phyloP scores from a whole-genome alignment of 2,888 invertebrate genomes.

The Seladonia tumulorum region DNA sequence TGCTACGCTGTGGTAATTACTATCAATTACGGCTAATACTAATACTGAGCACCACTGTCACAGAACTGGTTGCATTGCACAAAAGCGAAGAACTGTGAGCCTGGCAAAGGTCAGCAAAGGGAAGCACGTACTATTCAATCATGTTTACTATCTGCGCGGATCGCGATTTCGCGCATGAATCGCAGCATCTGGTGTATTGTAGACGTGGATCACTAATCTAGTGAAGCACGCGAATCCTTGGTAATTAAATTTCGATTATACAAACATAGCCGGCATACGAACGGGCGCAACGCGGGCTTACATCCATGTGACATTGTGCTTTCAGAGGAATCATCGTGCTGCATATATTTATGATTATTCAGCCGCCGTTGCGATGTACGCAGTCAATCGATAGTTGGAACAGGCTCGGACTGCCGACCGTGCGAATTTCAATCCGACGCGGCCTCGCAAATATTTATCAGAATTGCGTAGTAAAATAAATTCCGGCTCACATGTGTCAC shows the following conservation, averaged over 20 bases:
- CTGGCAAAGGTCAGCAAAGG: neutral
- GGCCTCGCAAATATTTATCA: slow-evolving; percentile 51
- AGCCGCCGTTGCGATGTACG: neutral
- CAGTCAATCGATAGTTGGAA: slow-evolving; percentile 16
- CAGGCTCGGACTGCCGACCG: slow-evolving; percentile 13
- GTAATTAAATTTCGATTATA: slow-evolving; percentile 48
- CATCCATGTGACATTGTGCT: neutral
- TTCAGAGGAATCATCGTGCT: slow-evolving; percentile 26
- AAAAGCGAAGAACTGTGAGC: neutral
- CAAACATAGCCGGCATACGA: neutral
- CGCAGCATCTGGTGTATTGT: neutral
- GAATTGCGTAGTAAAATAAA: slow-evolving; percentile 35
- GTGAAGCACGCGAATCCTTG: neutral
- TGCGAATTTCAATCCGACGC: slow-evolving; percentile 27
- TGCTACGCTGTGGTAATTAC: too few species aligned
- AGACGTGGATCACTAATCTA: slow-evolving; percentile 26
- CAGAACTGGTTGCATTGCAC: neutral
- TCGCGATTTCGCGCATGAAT: slow-evolving; percentile 1
- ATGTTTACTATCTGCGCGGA: neutral
- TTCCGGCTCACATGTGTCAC: slow-evolving; percentile 28
- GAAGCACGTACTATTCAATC: neutral
- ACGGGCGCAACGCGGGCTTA: neutral
- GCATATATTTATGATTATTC: slow-evolving; percentile 55
- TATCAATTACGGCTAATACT: too few species aligned
- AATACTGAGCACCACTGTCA: too few species aligned